Evolutionary conservation across 2,797 vertebrate genomes (phyloP), one percentile per base, ranked within the genome.

Genomic region (Apodemus agrarius): DNA sequence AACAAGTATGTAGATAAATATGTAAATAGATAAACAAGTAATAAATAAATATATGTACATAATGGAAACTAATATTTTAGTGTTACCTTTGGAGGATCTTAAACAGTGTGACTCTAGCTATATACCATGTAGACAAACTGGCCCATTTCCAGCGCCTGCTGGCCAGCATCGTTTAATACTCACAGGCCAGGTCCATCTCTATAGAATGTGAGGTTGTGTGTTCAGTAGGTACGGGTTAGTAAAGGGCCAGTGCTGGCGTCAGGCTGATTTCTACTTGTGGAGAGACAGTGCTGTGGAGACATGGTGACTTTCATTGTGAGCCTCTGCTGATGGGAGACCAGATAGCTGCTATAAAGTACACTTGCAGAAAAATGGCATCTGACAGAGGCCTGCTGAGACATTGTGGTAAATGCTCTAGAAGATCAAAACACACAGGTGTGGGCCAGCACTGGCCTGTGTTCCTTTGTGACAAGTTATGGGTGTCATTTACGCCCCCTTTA

Each of bases 391-490:
- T 17, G 21, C 29, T 6, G 85, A 81, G 59, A 29, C 69, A 19
- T 57, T 93, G 86, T 49, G 7, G 21, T 49, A 81, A 86, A 76
- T 16, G 13, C 31, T 84, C 69, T 29, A 29, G 1, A 17, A 81
- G 96, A 94, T 93, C 86, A 61, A 5, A 22, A 69, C 6, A 72
- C 26, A 14, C 96, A 96, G 97, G 97, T 96, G 96, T 91, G 97
- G 93, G 90, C 90, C 67, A 1, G 40, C 3, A 1, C 1, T 0
- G 61, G 78, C 92, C 94, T 82, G 79, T 89, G 81, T 83, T 81
- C 95, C 72, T 96, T 92, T 81, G 95, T 94, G 91, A 85, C 82
- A 24, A 19, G 83, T 89, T 83, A 57, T 76, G 63, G 92, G 96
- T 94, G 69, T 93, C 91, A 24, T 84, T 91, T 54, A 91, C 57